phyloP scores from a whole-genome alignment of 2,113 vertebrate genomes.

The Zosterops japonicus region DNA sequence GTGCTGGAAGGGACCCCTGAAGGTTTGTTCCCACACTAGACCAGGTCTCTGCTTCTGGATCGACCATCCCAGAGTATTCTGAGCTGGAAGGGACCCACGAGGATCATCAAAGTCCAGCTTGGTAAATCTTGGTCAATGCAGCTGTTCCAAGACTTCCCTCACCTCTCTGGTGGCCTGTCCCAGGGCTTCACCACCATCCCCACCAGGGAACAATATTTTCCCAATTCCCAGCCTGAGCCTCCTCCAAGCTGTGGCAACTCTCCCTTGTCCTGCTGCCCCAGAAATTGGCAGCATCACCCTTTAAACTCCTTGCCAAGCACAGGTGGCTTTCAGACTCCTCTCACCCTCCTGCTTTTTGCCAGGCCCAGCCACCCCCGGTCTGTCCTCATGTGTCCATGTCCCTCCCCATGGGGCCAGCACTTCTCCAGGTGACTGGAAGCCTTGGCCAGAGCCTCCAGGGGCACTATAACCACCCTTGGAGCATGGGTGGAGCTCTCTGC shows the following conservation, averaged over 20 bases:
- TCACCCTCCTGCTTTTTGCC: background rate
- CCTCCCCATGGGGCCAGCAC: background rate
- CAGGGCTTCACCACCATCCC: background rate
- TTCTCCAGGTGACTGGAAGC: background rate
- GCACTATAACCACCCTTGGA: background rate
- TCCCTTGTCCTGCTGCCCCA: background rate
- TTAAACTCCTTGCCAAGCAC: background rate
- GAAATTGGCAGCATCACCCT: background rate
- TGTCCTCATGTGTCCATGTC: background rate
- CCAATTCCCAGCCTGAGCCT: background rate
- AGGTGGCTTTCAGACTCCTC: background rate
- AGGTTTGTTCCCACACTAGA: background rate
- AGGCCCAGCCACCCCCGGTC: background rate
- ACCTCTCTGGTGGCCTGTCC: background rate
- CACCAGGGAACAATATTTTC: background rate
- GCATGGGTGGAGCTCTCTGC: background rate
- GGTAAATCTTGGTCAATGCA: background rate
- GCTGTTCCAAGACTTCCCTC: background rate
- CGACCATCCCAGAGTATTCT: background rate
- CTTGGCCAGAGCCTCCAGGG: background rate
- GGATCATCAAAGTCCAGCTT: background rate
- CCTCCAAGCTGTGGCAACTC: background rate
- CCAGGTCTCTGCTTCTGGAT: background rate
- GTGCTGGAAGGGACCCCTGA: background rate
- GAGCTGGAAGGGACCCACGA: background rate